phyloP scores from a whole-genome alignment of 35 echinoderm and acorn worm species.

The Lytechinus pictus region DNA sequence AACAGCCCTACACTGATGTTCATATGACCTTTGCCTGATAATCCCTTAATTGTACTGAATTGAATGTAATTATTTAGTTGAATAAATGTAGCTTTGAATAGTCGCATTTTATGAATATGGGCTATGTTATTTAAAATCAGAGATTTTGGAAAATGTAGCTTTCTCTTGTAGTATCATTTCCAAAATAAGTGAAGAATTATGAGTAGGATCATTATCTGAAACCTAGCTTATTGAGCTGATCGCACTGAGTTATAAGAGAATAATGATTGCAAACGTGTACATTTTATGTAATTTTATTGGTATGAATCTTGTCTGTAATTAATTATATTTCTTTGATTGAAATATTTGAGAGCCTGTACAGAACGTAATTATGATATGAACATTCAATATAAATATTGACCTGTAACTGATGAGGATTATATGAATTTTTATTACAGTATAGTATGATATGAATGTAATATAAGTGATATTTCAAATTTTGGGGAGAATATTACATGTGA shows the following conservation, averaged over 20 bases:
- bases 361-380: not conserved
- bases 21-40: no score
- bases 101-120: not conserved
- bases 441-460: not conserved
- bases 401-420: not conserved
- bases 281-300: conserved; percentile 14
- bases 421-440: not conserved
- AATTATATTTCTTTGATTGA: not conserved
- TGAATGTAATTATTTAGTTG: no score
- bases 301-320: conserved; percentile 19
- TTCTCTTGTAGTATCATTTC: not conserved
- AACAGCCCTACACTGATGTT: no score
- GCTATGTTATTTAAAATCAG: not conserved
- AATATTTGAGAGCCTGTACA: not conserved
- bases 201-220: not conserved
- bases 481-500: not conserved
- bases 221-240: not conserved
- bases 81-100: no score
- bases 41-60: no score
- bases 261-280: not conserved
- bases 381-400: conserved; percentile 27
- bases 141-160: not conserved
- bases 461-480: not conserved
- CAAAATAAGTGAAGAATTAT: not conserved
- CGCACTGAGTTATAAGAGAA: not conserved